A percentile compares a stretch with the other conserved stretches of the same genome.
Evolutionary conservation across 2,888 invertebrate genomes (phyloP).

Genomic region (Acleris sparsana): DNA sequence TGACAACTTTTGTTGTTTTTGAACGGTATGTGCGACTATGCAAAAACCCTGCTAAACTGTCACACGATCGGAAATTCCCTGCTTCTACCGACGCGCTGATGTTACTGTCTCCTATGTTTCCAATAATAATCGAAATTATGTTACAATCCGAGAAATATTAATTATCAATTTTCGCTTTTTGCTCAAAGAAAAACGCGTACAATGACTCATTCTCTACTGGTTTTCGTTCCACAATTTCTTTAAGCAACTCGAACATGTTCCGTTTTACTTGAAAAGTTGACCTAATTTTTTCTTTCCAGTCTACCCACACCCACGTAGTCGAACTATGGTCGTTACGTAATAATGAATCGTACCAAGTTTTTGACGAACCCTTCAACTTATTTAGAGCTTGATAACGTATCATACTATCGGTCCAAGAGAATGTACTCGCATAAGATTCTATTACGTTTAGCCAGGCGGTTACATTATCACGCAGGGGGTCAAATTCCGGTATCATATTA

Average conservation of each 20-base stretch:
- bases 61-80: not conserved
- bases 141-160: not conserved
- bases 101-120: slow-evolving; percentile 1
- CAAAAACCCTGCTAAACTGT: not conserved
- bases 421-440: slow-evolving; percentile 6
- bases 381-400: slow-evolving; percentile 20
- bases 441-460: slow-evolving; percentile 11
- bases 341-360: slow-evolving; percentile 27
- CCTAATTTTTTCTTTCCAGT: not conserved
- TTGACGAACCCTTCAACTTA: slow-evolving; percentile 20
- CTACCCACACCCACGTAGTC: slow-evolving; percentile 3
- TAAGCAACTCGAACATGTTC: not conserved
- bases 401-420: slow-evolving; percentile 24
- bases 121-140: not conserved
- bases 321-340: slow-evolving; percentile 9
- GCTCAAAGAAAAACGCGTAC: not conserved
- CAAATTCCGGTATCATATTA: slow-evolving; percentile 25
- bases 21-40: slow-evolving; percentile 1
- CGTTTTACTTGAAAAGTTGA: slow-evolving; percentile 5
- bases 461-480: slow-evolving; percentile 20
- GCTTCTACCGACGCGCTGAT: slow-evolving; percentile 2
- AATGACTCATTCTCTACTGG: not conserved
- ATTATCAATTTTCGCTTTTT: not conserved
- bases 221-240: not conserved
- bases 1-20: not conserved